phyloP scores from a whole-genome alignment of 2,888 invertebrate species.

The Eristalis tenax region DNA sequence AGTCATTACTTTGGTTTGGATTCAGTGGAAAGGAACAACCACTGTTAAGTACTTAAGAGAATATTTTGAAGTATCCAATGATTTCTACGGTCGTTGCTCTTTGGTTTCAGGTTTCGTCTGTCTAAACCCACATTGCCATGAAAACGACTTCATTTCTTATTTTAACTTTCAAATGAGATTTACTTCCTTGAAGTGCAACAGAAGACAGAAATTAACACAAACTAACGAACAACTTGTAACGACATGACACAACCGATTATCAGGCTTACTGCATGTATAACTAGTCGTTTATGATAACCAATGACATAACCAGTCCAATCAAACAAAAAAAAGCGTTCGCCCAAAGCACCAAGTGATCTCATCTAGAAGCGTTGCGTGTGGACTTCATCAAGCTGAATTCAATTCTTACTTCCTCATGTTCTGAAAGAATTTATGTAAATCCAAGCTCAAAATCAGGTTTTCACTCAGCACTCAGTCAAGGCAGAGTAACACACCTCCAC shows the following conservation, averaged over 20 bases:
- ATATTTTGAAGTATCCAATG: too few species aligned
- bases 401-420: background rate
- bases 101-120: too few species aligned
- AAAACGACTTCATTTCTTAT: background rate
- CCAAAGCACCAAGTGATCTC: background rate
- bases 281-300: background rate
- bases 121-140: background rate
- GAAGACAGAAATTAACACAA: background rate
- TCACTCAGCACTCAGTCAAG: background rate
- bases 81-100: too few species aligned
- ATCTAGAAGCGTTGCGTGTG: background rate
- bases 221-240: background rate
- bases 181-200: background rate
- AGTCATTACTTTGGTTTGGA: too few species aligned
- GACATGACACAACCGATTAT: background rate
- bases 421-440: background rate
- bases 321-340: background rate
- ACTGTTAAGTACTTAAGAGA: too few species aligned
- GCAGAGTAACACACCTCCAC: slow-evolving; percentile 26
- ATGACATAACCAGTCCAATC: background rate
- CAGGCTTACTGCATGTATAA: background rate
- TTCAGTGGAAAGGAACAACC: too few species aligned
- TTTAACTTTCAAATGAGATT: background rate
- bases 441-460: background rate
- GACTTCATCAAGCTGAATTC: background rate